phyloP scores from a whole-genome alignment of 2,113 vertebrate species.

The Arizona elegans region DNA sequence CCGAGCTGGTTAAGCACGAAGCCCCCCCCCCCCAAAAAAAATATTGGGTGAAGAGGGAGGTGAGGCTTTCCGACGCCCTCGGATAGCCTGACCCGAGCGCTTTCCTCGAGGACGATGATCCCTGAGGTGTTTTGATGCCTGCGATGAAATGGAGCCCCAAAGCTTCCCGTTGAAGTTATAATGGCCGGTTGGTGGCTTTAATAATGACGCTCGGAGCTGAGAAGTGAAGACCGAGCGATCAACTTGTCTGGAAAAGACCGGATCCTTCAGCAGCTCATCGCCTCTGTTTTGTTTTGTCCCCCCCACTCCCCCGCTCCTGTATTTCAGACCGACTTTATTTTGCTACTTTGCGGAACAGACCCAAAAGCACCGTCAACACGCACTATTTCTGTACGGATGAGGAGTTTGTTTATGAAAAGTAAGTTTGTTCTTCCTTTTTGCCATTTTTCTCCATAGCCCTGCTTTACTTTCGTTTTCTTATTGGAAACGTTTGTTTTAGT shows the following conservation, averaged over 20 bases:
- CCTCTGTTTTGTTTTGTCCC: neutral
- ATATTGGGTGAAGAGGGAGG: neutral
- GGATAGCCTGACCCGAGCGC: neutral
- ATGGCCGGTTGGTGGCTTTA: neutral
- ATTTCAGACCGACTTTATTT: constrained; percentile 92
- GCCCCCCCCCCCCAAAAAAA: neutral
- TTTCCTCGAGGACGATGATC: neutral
- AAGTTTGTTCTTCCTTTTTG: constrained; percentile 60
- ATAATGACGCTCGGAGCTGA: neutral
- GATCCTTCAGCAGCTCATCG: no score
- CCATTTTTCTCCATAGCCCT: neutral
- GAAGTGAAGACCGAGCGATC: neutral
- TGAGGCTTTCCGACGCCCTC: neutral
- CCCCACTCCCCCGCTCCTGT: constrained; percentile 1
- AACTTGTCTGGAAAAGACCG: neutral
- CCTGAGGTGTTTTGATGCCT: neutral
- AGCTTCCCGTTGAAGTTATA: neutral
- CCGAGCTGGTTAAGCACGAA: neutral
- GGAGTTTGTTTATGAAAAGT: constrained; percentile 96
- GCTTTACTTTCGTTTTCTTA: neutral
- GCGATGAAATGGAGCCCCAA: neutral
- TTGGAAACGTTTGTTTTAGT: neutral
- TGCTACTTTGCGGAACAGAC: constrained; percentile 90
- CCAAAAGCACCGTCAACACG: constrained; percentile 91
- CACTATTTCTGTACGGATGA: constrained; percentile 98